Percentiles rank a stretch among this genome's conserved stretches.
Evolutionary conservation across 1,140 invertebrate species (phyloP).

Genomic region (Cheumatopsyche charites): DNA sequence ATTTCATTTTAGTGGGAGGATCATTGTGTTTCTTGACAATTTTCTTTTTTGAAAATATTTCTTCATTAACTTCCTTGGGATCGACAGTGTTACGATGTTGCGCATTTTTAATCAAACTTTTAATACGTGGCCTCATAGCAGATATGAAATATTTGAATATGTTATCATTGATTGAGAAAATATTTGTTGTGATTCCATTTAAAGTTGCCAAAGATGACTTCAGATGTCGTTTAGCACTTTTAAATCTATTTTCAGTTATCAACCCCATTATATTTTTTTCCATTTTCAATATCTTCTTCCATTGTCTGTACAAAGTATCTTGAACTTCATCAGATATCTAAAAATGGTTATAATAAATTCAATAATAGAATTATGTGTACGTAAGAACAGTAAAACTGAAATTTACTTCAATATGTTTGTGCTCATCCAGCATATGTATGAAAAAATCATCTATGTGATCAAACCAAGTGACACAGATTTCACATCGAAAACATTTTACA

Average conservation of each 20-base stretch:
- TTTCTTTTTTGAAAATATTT: not conserved
- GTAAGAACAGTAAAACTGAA: not conserved
- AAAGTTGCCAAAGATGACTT: slow-evolving; percentile 10
- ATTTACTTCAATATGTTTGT: slow-evolving; percentile 19
- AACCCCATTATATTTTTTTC: slow-evolving; percentile 29
- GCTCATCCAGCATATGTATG: slow-evolving; percentile 19
- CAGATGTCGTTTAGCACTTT: slow-evolving; percentile 27
- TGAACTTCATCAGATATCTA: slow-evolving; percentile 28
- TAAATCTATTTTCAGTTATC: slow-evolving; percentile 23
- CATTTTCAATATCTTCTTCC: slow-evolving; percentile 27
- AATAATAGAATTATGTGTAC: slow-evolving; percentile 3
- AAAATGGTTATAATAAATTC: slow-evolving; percentile 6
- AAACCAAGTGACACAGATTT: slow-evolving; percentile 31
- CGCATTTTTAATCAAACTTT: slow-evolving; percentile 18
- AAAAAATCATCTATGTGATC: slow-evolving; percentile 23
- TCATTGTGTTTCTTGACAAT: not conserved
- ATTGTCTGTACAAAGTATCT: slow-evolving; percentile 28
- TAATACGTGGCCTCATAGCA: slow-evolving; percentile 24
- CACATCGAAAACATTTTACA: slow-evolving; percentile 29
- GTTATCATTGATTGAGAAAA: slow-evolving; percentile 10
- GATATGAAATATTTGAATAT: slow-evolving; percentile 31
- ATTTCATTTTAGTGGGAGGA: not conserved
- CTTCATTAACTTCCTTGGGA: slow-evolving; percentile 19
- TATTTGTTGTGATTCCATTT: slow-evolving; percentile 13
- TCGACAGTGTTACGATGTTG: not conserved